phyloP scores from a whole-genome alignment of 2,888 invertebrate species.

The Hofmannophila pseudospretella region DNA sequence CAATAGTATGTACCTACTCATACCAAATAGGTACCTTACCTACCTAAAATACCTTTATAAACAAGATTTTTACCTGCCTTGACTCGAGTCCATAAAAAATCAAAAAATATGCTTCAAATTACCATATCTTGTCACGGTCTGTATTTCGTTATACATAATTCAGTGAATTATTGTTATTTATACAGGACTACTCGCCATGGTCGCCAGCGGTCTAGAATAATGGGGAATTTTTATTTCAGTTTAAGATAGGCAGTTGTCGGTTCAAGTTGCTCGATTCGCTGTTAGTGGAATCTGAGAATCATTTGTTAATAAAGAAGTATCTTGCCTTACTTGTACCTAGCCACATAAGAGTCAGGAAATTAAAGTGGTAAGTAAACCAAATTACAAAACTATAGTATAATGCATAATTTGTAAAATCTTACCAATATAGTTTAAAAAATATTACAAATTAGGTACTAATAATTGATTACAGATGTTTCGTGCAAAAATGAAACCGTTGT shows the following conservation, averaged over 20 bases:
- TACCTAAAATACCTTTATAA: too few relatives aligned
- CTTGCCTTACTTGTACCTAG: too few relatives aligned
- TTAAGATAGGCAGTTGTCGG: constrained; percentile 17
- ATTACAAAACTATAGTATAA: too few relatives aligned
- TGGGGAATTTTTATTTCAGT: constrained; percentile 28
- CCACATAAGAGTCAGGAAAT: too few relatives aligned
- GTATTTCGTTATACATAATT: constrained; percentile 39
- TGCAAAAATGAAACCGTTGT: background rate
- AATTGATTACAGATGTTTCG: constrained; percentile 4
- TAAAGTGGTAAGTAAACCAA: too few relatives aligned
- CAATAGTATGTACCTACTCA: too few relatives aligned
- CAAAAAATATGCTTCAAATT: constrained; percentile 12
- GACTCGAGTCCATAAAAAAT: constrained; percentile 1
- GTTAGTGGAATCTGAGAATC: too few relatives aligned
- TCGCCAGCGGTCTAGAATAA: constrained; percentile 3
- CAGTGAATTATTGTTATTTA: constrained; percentile 37
- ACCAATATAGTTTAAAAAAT: too few relatives aligned
- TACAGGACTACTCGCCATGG: constrained; percentile 13
- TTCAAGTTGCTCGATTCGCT: constrained; percentile 12
- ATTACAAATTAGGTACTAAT: too few relatives aligned
- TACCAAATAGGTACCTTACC: too few relatives aligned
- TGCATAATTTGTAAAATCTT: too few relatives aligned
- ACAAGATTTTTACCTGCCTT: background rate
- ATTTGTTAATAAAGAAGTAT: too few relatives aligned
- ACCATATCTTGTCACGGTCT: constrained; percentile 20